These are phyloP conservation scores for Lasiurus cinereus DNA, from an alignment of 2,113 vertebrate species.

Conservation along the genomic window DNA sequence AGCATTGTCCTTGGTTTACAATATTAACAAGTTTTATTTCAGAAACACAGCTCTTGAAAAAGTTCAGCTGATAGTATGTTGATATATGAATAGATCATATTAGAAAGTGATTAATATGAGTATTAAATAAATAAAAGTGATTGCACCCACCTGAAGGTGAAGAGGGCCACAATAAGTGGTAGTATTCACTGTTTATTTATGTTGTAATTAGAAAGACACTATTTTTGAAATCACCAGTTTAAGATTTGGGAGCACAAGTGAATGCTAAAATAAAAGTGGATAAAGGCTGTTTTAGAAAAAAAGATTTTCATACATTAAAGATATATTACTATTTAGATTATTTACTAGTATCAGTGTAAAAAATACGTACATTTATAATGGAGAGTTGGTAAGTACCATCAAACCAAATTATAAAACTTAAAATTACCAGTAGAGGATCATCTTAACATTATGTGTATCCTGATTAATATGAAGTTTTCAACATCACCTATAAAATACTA, in stretches of 20 bases:
- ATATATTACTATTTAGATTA: background rate
- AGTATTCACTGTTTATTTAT: background rate
- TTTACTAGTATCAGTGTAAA: background rate
- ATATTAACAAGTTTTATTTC: background rate
- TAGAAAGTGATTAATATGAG: background rate
- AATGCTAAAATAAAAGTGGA: background rate
- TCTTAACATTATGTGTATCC: background rate
- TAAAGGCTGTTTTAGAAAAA: background rate
- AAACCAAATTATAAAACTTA: background rate
- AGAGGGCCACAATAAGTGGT: background rate
- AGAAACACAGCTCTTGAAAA: background rate
- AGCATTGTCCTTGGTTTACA: background rate
- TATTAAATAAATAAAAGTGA: background rate
- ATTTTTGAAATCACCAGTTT: background rate
- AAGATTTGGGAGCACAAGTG: background rate
- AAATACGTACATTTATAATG: too few species aligned
- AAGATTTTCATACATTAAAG: background rate
- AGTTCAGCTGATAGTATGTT: background rate
- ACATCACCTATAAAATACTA: background rate
- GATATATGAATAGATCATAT: background rate
- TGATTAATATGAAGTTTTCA: background rate
- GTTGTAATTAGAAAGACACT: background rate
- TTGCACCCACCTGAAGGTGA: background rate
- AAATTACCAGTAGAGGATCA: background rate
- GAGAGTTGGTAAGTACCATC: background rate